A percentile compares a stretch with the other conserved stretches of the same genome.
These are phyloP conservation scores for Vimba vimba DNA, from an alignment of 2,113 vertebrate genomes.

Conservation along the genomic window DNA sequence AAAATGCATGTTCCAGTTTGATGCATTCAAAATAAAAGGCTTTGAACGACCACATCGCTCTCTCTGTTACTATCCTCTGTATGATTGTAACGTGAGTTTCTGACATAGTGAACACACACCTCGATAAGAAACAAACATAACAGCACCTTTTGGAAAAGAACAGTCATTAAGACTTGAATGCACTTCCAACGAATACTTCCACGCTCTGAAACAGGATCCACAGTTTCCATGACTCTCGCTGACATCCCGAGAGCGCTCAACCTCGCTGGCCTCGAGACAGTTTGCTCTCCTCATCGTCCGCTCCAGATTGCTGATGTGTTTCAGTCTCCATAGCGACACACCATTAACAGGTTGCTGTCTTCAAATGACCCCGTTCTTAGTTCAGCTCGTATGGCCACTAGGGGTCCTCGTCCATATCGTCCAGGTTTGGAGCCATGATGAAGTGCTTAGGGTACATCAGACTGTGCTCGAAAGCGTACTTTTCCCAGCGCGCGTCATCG, in stretches of 20 bases:
- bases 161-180: constrained; percentile 29
- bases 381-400: constrained; percentile 66
- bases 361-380: constrained; percentile 7
- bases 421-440: constrained; percentile 96
- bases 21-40: constrained; percentile 34
- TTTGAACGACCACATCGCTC: not conserved
- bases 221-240: constrained; percentile 7
- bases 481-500: constrained; percentile 95
- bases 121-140: constrained; percentile 29
- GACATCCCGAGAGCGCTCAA: not conserved
- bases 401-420: constrained; percentile 98
- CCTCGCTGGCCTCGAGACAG: constrained; percentile 5
- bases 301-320: constrained; percentile 22
- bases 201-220: not conserved
- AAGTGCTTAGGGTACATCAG: constrained; percentile 93
- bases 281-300: not conserved
- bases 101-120: not conserved
- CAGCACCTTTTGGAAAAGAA: constrained; percentile 32
- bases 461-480: constrained; percentile 86
- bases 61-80: constrained; percentile 18
- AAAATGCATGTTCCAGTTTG: constrained; percentile 51
- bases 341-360: constrained; percentile 23
- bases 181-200: constrained; percentile 17
- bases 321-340: constrained; percentile 32
- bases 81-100: not conserved